Conservation (phyloP, 2,113 vertebrate species). For the Rhadina sibilatrix region DNA sequence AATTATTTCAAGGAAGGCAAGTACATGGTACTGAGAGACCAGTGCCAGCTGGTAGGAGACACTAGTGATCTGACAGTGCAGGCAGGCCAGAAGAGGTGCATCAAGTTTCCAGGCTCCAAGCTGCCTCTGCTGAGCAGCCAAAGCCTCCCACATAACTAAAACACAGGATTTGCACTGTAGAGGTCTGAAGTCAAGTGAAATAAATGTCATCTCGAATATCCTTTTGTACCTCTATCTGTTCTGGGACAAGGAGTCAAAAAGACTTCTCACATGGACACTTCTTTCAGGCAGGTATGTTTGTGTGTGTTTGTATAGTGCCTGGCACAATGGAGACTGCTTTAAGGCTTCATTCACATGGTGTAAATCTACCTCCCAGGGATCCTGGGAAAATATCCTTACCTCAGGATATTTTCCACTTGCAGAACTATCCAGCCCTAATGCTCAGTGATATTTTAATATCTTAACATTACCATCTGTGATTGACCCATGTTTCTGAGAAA, state of each 20-base stretch:
- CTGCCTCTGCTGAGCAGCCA: not conserved
- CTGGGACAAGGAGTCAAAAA: not conserved
- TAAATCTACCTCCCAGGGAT: not conserved
- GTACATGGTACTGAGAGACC: rapidly evolving
- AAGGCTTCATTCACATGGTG: not conserved
- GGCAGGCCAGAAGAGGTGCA: not conserved
- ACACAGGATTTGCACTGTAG: not conserved
- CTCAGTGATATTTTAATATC: not conserved
- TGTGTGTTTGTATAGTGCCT: not conserved
- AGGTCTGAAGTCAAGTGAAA: not conserved
- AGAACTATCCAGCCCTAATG: not conserved
- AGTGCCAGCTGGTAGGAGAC: not conserved
- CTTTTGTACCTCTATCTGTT: not conserved
- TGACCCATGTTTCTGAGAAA: not conserved
- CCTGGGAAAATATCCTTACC: not conserved
- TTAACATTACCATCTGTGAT: not conserved
- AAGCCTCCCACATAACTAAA: not conserved
- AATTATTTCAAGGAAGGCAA: not conserved
- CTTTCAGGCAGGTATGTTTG: not conserved
- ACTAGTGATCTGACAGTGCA: not conserved
- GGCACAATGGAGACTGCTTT: not conserved
- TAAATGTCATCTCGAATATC: not conserved
- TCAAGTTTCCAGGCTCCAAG: not conserved
- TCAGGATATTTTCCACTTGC: not conserved
- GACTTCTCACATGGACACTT: not conserved